Evolutionary conservation across 2,797 vertebrate genomes (phyloP).

Genomic region (Coilia nasus): DNA sequence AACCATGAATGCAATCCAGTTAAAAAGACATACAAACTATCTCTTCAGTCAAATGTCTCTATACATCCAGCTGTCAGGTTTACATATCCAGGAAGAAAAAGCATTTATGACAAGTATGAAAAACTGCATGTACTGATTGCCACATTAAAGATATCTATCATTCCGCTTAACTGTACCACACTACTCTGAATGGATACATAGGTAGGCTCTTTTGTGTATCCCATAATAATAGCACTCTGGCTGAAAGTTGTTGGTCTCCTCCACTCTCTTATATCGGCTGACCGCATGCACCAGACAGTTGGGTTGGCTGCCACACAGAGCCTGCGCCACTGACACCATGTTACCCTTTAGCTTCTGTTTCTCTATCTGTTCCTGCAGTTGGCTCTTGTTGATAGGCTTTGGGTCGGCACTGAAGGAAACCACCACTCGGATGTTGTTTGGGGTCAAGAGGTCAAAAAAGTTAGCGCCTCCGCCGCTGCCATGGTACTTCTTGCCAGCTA

Average conservation of each 20-base stretch:
- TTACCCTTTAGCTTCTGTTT: conserved; percentile 70
- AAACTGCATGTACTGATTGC: conserved; percentile 35
- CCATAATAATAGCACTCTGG: conserved; percentile 76
- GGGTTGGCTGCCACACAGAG: conserved; percentile 67
- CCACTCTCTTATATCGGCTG: conserved; percentile 77
- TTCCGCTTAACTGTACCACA: not conserved
- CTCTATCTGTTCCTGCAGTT: conserved; percentile 73
- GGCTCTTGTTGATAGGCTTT: conserved; percentile 69
- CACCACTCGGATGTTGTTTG: conserved; percentile 74
- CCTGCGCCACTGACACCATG: conserved; percentile 73
- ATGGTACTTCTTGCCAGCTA: conserved; percentile 77
- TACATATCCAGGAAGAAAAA: not conserved
- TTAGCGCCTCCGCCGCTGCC: conserved; percentile 69
- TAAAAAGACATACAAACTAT: not conserved
- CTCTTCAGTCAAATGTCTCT: not conserved
- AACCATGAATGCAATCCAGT: not conserved
- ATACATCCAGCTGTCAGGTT: conserved; percentile 3
- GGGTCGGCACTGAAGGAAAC: conserved; percentile 75
- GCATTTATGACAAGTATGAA: conserved; percentile 20
- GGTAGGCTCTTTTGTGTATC: conserved; percentile 70
- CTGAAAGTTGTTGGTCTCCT: conserved; percentile 77
- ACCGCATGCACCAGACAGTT: conserved; percentile 76
- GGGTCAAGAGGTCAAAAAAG: conserved; percentile 75
- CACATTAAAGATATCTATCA: not conserved
- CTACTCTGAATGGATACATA: conserved; percentile 78